Conservation (phyloP, 1,140 invertebrate species). For the Ceratina calcarata region DNA sequence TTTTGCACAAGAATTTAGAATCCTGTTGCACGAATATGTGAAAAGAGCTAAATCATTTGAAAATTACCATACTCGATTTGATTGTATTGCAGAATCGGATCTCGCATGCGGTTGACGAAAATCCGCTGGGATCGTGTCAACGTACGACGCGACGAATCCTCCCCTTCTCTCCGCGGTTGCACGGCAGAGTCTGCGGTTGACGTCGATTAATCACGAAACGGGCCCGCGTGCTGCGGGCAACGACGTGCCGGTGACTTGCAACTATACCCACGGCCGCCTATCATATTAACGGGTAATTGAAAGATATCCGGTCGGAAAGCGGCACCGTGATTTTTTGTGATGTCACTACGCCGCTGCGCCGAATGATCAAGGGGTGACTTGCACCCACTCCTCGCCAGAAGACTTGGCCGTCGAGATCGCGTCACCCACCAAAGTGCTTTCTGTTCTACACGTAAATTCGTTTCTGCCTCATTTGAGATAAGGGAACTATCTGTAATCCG, state of each 20-base stretch:
- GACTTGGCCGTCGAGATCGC: background rate
- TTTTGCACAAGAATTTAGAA: no score
- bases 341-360: constrained; percentile 73
- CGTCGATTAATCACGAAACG: constrained; percentile 77
- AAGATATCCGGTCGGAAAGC: constrained; percentile 79
- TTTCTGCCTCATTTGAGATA: background rate
- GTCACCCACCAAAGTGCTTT: background rate
- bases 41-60: no score
- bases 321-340: constrained; percentile 74
- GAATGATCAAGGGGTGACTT: constrained; percentile 71
- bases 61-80: no score
- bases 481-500: no score
- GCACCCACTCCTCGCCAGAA: constrained; percentile 32
- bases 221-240: constrained; percentile 73
- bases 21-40: no score
- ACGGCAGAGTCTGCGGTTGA: constrained; percentile 76
- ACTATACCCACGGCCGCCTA: constrained; percentile 71
- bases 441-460: background rate
- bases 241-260: constrained; percentile 79
- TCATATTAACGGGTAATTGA: constrained; percentile 80
- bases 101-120: constrained; percentile 28
- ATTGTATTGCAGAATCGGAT: background rate
- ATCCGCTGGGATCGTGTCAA: constrained; percentile 65
- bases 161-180: constrained; percentile 56
- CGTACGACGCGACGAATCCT: constrained; percentile 63